Conservation (phyloP, 2,797 vertebrate species). For the Betta splendens region DNA sequence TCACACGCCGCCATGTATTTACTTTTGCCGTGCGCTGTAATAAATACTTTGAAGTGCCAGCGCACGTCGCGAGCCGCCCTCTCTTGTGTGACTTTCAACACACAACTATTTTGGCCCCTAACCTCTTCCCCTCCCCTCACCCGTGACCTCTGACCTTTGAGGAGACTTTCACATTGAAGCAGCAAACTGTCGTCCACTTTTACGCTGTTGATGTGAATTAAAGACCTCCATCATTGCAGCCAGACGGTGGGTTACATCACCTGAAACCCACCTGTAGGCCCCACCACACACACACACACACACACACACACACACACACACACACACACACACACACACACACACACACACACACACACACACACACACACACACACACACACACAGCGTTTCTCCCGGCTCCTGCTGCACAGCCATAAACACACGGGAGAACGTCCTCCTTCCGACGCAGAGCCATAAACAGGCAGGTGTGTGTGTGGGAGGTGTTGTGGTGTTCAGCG, state of each 20-base stretch:
- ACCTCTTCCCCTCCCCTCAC: conserved; percentile 3
- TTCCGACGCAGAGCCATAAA: conserved; percentile 44
- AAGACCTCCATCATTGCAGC: not conserved
- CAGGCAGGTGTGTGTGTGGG: conserved; percentile 56
- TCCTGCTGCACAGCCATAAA: not conserved
- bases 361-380: too few species aligned
- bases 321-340: too few species aligned
- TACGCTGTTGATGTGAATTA: not conserved
- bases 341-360: too few species aligned
- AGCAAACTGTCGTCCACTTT: conserved; percentile 31
- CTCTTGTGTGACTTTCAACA: conserved; percentile 24
- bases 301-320: too few species aligned
- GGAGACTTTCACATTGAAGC: conserved; percentile 63
- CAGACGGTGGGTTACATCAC: not conserved
- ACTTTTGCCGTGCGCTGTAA: not conserved
- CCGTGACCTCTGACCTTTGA: conserved; percentile 49
- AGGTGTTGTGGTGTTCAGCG: conserved; percentile 47
- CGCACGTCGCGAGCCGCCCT: not conserved
- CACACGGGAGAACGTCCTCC: conserved; percentile 10
- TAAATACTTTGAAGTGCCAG: not conserved
- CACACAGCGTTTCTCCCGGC: not conserved
- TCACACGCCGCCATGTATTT: not conserved
- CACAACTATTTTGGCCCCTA: conserved; percentile 17
- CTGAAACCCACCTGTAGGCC: not conserved
- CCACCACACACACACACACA: too few species aligned